A percentile compares a stretch with the other conserved stretches of the same genome.
phyloP scores from a whole-genome alignment of 1,140 invertebrate genomes.

The Dendroctonus valens region DNA sequence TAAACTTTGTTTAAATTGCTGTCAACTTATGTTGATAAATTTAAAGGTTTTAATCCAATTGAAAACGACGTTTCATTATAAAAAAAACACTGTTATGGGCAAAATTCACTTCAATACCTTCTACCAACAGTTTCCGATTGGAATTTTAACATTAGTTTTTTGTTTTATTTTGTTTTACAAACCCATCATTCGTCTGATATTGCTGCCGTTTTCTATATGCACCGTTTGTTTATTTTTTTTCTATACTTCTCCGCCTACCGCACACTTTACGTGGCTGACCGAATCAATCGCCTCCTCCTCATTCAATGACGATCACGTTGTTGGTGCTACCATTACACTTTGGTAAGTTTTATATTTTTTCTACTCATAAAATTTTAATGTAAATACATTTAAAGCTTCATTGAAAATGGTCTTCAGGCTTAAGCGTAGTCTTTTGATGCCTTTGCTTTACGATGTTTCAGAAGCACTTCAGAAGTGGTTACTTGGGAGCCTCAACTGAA shows the following conservation, averaged over 20 bases:
- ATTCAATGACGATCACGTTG: constrained; percentile 34
- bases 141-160: constrained; percentile 2
- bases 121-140: too few relatives aligned
- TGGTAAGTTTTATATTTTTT: constrained; percentile 43
- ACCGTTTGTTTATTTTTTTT: constrained; percentile 53
- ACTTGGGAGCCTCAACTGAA: too few relatives aligned
- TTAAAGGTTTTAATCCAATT: too few relatives aligned
- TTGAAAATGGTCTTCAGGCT: too few relatives aligned
- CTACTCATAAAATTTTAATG: not conserved
- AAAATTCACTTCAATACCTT: too few relatives aligned
- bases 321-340: constrained; percentile 41
- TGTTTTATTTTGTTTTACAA: constrained; percentile 14
- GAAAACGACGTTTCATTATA: too few relatives aligned
- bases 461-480: too few relatives aligned
- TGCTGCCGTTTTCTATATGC: constrained; percentile 51
- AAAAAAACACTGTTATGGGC: too few relatives aligned
- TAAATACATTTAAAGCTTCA: not conserved
- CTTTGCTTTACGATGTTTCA: not conserved
- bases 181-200: constrained; percentile 34
- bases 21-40: too few relatives aligned
- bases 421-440: too few relatives aligned
- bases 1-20: too few relatives aligned
- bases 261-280: constrained; percentile 49
- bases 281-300: constrained; percentile 42
- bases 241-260: constrained; percentile 50